Evolutionary conservation across 2,113 vertebrate genomes (phyloP).

Genomic region (Elanoides forficatus): DNA sequence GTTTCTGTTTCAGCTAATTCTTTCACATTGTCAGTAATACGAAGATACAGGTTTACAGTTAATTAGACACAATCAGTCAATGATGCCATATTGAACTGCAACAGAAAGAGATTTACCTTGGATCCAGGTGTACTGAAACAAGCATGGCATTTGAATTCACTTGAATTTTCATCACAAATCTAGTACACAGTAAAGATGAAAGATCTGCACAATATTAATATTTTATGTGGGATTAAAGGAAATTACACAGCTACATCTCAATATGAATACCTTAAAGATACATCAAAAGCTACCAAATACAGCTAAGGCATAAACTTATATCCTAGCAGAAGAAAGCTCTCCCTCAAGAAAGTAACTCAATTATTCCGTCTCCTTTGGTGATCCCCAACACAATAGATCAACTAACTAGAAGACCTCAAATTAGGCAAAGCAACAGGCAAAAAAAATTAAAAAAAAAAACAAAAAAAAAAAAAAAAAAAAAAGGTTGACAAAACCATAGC

Average conservation of each 20-base stretch:
- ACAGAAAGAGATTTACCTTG: background rate
- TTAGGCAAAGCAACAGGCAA: background rate
- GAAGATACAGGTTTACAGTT: background rate
- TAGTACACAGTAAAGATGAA: background rate
- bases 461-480: background rate
- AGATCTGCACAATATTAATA: conserved; percentile 7
- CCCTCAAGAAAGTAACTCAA: background rate
- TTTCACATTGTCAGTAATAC: background rate
- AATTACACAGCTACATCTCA: conserved; percentile 10
- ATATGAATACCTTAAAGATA: background rate
- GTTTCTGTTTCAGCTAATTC: background rate
- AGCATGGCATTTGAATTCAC: background rate
- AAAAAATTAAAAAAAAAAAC: background rate
- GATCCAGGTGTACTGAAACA: background rate
- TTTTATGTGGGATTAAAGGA: conserved; percentile 29
- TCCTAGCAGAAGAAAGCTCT: background rate
- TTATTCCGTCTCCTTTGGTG: background rate
- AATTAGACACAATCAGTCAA: background rate
- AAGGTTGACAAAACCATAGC: no score
- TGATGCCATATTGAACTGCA: background rate
- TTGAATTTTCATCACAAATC: background rate
- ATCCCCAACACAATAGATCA: background rate
- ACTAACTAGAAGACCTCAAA: background rate
- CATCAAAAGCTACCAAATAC: background rate
- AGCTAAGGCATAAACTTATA: background rate